Base-by-base conservation (phyloP, 2,888 invertebrate species). In the Agrypnus murinus region DNA sequence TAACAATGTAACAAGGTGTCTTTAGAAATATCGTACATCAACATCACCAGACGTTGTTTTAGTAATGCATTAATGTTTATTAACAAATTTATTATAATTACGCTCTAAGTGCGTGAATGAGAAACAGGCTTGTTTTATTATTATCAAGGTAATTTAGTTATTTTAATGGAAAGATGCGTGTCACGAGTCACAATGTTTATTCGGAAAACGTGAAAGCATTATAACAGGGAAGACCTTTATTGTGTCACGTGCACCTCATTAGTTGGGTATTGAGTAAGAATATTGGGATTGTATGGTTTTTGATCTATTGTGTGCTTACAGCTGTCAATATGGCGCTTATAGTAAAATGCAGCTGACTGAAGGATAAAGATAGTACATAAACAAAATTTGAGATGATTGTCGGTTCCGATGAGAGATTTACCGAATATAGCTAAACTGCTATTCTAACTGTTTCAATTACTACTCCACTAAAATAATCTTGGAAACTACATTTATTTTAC, bases 231-330 rank as follows among this genome's bases (percentile, higher is more conserved):
- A 25, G 25, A n/a, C 4, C 40, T 14, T 50, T 53, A 63, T 68
- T 68, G 68, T 62, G 55, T 40, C 60, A 32, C 60, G 60, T 34
- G 53, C 48, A 59, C 40, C 58, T 68, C 68, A 68, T 68, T 68
- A 68, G 68, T 36, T 57, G 55, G 36, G 55, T 63, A 68, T 62
- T 68, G 62, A 62, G 62, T 46, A 57, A 62, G 57, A 57, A 57
- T 38, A 25, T 14, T 9, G 53, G 60, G 31, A 63, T 53, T 14
- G 50, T 9, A 10, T 9, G 36, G 17, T 10, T 19, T 12, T 40
- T 58, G n/a, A 40, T 58, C 58, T 25, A 58, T 58, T 58, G 58
- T 58, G 31, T 43, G 12, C 25, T 14, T 58, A 58, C 58, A 58
- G 58, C 58, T 58, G 58, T 58, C 58, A 34, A 36, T 55, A 55